Base-by-base conservation (phyloP, 53 echinoderm and acorn worm species). In the Henricia sp. region DNA sequence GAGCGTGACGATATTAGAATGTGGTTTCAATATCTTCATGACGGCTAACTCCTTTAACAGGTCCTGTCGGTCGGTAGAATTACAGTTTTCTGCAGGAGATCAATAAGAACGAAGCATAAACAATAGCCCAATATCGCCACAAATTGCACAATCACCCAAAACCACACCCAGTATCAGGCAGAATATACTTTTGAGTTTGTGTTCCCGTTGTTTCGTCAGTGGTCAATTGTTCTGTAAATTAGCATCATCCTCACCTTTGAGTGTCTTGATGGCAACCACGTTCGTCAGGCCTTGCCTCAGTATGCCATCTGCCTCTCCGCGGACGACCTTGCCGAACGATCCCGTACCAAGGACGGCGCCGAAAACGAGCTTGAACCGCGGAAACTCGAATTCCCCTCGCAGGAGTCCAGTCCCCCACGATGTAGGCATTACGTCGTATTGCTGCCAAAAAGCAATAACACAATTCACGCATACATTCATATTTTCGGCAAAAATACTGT, bases 1-100 rank as follows among this genome's bases (percentile, higher is more conserved):
- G 37, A 94, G 89, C 1, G 87, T 91, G 26, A 94, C 91, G 23
- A 94, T 94, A 53, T 91, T 91, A 0, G 94, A 91, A 71, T 94
- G 91, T 10, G 91, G 88, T 42, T 89, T 89, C 35, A 94, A 77
- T 1, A 89, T 74, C 54, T 85, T 94, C 94, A 94, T 91, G 20
- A 94, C 91, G 1, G 71, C 82, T 4, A 94, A 87, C 56, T 94
- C 94, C 43, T 94, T 94, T 43, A 86, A 71, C 25, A 94, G 58
- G 39, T 88, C 94, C 42, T 91, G 89, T 28, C 83, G 89, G 50
- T 94, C 91, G 21, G 82, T 69, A 1, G 82, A 77, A 4, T 89
- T 91, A 17, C 86, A 60, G 89, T 91, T 87, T 55, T 94, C 94
- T 94, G 40, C 24, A 26, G 53, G 5, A 59, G 19, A 12, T 14